Percentiles rank a stretch among this genome's conserved stretches.
phyloP scores from a whole-genome alignment of 2,797 vertebrate genomes.

The Oreortyx pictus region DNA sequence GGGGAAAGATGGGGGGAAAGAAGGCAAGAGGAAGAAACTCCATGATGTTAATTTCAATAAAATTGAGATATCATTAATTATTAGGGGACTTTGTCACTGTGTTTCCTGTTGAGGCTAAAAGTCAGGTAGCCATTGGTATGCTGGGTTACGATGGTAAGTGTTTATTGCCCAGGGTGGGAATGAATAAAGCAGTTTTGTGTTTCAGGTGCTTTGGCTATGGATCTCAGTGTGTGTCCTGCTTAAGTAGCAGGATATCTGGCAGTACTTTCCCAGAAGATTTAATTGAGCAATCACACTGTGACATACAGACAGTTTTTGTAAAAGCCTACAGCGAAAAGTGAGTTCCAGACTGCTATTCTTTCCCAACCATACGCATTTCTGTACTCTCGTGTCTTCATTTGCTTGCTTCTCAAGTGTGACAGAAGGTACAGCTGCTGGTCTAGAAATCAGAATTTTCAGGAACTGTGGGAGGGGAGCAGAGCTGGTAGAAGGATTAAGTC shows the following conservation, averaged over 20 bases:
- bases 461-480: not conserved
- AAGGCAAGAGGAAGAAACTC: not conserved
- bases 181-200: not conserved
- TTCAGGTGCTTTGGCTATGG: not conserved
- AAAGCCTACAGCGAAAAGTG: not conserved
- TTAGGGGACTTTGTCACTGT: not conserved
- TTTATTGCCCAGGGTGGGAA: not conserved
- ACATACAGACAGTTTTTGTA: not conserved
- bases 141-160: not conserved
- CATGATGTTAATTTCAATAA: not conserved
- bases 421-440: not conserved
- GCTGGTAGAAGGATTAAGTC: not conserved
- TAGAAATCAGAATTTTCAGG: not conserved
- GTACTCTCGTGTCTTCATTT: not conserved
- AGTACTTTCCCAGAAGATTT: not conserved
- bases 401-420: not conserved
- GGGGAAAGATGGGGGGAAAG: too few relatives aligned
- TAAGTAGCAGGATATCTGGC: not conserved
- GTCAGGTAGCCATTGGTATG: not conserved
- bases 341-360: not conserved
- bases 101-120: not conserved
- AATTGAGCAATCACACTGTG: conserved; percentile 23
- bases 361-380: not conserved
- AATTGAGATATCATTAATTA: not conserved
- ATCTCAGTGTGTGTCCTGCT: not conserved